Evolutionary conservation across 1,140 invertebrate species (phyloP), one percentile per base, ranked within the genome.

Genomic region (Ceratitis capitata): DNA sequence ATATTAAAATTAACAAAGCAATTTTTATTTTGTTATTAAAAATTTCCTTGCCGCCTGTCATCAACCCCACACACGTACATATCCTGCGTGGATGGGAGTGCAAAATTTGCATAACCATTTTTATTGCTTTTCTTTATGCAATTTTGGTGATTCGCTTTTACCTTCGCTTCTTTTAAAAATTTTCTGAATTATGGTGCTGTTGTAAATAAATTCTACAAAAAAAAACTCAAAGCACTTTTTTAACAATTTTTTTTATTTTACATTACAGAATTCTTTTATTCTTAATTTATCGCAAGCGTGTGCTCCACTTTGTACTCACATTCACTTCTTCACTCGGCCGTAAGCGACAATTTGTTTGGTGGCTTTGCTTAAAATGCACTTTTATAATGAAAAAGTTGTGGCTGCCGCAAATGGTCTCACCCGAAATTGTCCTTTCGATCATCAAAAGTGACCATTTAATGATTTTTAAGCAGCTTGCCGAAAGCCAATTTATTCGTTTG

Each of bases 11-110:
- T 86, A 86, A 86, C 32, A 85, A 85, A 39, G 84, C 19, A 3
- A 83, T 53, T 85, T 85, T 86, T 86, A 86, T 85, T 86, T 83
- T 69, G 23, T 83, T 85, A 86, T 86, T 86, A 86, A 86, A 86
- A 86, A 39, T 64, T 86, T 85, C 84, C 64, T 26, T 6, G 23
- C 32, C 56, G 9, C 35, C n/a, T 78, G 69, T 78, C 69, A 12
- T 0, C 58, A 64, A 32, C 29, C 2, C 58, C 29, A 12, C 6
- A 7, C 14, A 14, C 29, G 9, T n/a, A n/a, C 19, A 3, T 12
- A 16, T 23, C 29, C 32, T n/a, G 23, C 32, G 9, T 5, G 5
- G 29, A 3, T 1, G 2, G 3, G 35, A 16, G 29, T 78, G 69
- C 69, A 78, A 45, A 78, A 7, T 45, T 47, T 35, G 19, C 19